A percentile compares a stretch with the other conserved stretches of the same genome.
These are phyloP conservation scores for Papilio machaon DNA, from an alignment of 1,140 invertebrate genomes.

Conservation along the genomic window DNA sequence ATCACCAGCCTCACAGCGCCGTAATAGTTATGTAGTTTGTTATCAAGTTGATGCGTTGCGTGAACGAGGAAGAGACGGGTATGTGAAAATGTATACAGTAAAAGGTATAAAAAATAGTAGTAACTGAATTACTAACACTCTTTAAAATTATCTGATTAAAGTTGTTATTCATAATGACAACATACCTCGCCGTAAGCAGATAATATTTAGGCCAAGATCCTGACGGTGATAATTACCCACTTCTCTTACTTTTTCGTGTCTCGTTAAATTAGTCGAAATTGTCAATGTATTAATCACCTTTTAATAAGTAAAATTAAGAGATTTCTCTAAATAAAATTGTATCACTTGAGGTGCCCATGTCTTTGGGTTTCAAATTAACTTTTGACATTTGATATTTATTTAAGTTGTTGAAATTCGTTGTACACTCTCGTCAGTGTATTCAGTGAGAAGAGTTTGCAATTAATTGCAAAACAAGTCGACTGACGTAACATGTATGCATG, in stretches of 20 bases:
- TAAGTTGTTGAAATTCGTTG: background rate
- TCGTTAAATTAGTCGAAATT: no score
- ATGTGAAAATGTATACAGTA: background rate
- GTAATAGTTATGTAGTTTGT: constrained; percentile 18
- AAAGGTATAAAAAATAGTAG: background rate
- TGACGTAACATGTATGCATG: constrained; percentile 15
- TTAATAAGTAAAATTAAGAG: no score
- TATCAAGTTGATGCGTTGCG: constrained; percentile 27
- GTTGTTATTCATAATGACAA: no score
- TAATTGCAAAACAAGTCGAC: constrained; percentile 18
- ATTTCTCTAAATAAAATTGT: no score
- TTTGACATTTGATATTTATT: background rate
- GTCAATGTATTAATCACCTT: no score
- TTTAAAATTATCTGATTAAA: background rate
- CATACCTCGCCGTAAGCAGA: no score
- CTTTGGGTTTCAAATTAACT: background rate
- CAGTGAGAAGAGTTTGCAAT: constrained; percentile 22
- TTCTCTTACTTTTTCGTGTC: no score
- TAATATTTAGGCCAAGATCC: no score
- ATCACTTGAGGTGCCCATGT: no score
- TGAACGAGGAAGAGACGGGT: constrained; percentile 8
- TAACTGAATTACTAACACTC: background rate
- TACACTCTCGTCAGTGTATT: background rate
- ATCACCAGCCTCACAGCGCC: background rate
- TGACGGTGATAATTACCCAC: no score